Conservation (phyloP, 2,888 invertebrate species). For the Isoperla grammatica region DNA sequence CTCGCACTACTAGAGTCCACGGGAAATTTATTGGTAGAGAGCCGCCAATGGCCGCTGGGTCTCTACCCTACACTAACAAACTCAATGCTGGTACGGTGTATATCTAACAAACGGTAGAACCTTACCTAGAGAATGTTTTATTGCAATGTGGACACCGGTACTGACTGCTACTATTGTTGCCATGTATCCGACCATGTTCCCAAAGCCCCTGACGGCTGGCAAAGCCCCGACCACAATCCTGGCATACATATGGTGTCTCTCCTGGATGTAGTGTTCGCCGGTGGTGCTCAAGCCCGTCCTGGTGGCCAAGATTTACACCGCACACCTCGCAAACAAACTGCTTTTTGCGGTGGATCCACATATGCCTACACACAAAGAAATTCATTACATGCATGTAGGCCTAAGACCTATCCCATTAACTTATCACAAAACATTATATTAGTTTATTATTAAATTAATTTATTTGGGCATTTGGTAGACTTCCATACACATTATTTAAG, state of each 20-base stretch:
- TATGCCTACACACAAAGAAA: constrained; percentile 37
- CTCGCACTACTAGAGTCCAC: too few relatives aligned
- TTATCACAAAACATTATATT: too few relatives aligned
- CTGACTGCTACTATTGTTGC: background rate
- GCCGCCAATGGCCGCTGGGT: too few relatives aligned
- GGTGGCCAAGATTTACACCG: constrained; percentile 42
- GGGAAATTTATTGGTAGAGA: too few relatives aligned
- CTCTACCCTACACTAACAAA: too few relatives aligned
- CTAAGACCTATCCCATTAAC: too few relatives aligned
- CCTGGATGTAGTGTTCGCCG: constrained; percentile 39
- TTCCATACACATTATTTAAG: too few relatives aligned
- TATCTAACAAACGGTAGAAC: too few relatives aligned
- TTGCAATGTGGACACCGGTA: constrained; percentile 20
- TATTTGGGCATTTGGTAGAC: too few relatives aligned
- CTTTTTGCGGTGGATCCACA: constrained; percentile 47
- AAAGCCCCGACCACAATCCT: constrained; percentile 40
- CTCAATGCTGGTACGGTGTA: too few relatives aligned
- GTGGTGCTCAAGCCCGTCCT: constrained; percentile 41
- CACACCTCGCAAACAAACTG: constrained; percentile 45
- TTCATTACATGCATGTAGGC: background rate
- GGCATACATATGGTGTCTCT: constrained; percentile 44
- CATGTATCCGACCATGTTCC: constrained; percentile 19
- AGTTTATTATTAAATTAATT: too few relatives aligned
- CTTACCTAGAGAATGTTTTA: constrained; percentile 15
- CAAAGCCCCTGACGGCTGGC: constrained; percentile 18